Evolutionary conservation across 1,140 invertebrate species (phyloP), one percentile per base, ranked within the genome.

Genomic region (Eciton burchellii): DNA sequence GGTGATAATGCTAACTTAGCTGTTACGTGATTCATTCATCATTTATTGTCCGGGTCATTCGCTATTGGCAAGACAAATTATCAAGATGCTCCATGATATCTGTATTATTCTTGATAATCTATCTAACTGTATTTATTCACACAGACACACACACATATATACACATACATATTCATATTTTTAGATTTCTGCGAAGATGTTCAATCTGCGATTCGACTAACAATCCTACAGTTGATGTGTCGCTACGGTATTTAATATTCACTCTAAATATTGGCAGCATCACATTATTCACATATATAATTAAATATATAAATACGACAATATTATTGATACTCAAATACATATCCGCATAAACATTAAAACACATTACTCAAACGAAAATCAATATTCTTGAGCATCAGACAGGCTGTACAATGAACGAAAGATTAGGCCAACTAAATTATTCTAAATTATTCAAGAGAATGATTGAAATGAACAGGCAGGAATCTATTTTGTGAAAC

Each of bases 41-140:
- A 71, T 88, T 79, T 88, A 88, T 88, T 88, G 87, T 88, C 87
- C 76, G 73, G 72, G 76, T 89, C 59, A 74, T 83, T 81, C 85
- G 74, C 70, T 84, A 71, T 86, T 45, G 52, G 52, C 43, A 14
- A 41, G 57, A 84, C 56, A 88, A 87, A 88, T 87, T 72, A 72
- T 70, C 86, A 88, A 88, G 73, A 56, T 45, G 16, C 26, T 45
- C n/a, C n/a, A 19, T 52, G 24, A 59, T 68, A 41, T 12, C 6
- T 52, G 45, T 43, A 12, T 72, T 63, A 74, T 29, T 9, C 29
- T 86, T 86, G 81, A 45, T 86, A 86, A 86, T 86, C 74, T 63
- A 52, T 57, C 24, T 16, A 56, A 35, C 70, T 29, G 41, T 82
- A 86, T 71, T 71, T 54, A 57, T 77, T 59, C 57, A n/a, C 54